phyloP scores from a whole-genome alignment of 2,797 vertebrate species.

The Hapalemur alaotrensis region DNA sequence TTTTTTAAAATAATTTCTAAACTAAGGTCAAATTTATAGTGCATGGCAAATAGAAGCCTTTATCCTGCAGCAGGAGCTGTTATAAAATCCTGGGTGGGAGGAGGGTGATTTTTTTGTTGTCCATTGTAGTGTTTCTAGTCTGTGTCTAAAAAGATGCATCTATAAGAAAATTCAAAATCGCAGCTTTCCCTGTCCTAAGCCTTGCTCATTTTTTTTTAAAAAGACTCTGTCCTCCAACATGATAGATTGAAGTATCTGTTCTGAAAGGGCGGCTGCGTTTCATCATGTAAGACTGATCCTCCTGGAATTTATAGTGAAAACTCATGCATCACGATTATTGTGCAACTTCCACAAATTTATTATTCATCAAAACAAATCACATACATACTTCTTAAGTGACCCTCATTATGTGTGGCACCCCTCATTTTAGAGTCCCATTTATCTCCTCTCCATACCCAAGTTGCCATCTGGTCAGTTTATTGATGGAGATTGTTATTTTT shows the following conservation, averaged over 20 bases:
- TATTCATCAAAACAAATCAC: constrained; percentile 78
- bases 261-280: not conserved
- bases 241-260: constrained; percentile 9
- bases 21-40: not conserved
- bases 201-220: not conserved
- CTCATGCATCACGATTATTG: constrained; percentile 69
- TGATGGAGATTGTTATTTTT: constrained; percentile 69
- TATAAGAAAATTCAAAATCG: not conserved
- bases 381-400: constrained; percentile 66
- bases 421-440: constrained; percentile 75
- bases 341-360: constrained; percentile 58
- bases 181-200: not conserved
- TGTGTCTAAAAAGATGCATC: not conserved
- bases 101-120: not conserved
- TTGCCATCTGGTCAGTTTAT: constrained; percentile 70
- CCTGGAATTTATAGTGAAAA: constrained; percentile 60
- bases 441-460: constrained; percentile 67
- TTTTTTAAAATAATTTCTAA: not conserved
- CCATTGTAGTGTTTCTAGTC: not conserved
- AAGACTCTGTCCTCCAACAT: not conserved
- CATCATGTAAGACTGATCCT: constrained; percentile 51
- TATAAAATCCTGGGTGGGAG: not conserved
- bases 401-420: constrained; percentile 68
- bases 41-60: not conserved
- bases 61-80: not conserved